phyloP scores from a whole-genome alignment of 2,888 invertebrate species.

The Nymphalis c-album region DNA sequence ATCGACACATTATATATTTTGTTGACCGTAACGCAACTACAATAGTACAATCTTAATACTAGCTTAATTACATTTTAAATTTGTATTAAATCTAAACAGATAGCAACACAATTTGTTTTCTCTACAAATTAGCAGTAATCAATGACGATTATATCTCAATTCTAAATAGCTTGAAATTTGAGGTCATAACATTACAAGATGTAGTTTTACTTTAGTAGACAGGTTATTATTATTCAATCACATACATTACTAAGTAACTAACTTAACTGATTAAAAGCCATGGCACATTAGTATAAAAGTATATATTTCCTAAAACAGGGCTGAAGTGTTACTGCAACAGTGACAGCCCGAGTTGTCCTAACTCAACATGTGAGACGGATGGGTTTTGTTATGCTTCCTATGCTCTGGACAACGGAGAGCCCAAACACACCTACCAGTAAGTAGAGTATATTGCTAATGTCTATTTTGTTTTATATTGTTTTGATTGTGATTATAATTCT shows the following conservation, averaged over 20 bases:
- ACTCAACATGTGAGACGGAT: conserved; percentile 93
- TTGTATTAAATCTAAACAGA: not conserved
- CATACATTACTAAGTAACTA: too few species aligned
- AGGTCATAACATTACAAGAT: too few species aligned
- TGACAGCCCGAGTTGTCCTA: conserved; percentile 87
- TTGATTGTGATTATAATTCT: conserved; percentile 15
- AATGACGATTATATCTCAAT: too few species aligned
- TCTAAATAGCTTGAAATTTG: too few species aligned
- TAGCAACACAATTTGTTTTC: too few species aligned
- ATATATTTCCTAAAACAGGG: conserved; percentile 12
- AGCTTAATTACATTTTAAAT: not conserved
- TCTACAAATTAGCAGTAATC: too few species aligned
- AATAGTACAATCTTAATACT: not conserved
- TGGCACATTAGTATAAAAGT: not conserved
- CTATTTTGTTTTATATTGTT: conserved; percentile 1
- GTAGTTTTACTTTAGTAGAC: too few species aligned
- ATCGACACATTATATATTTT: conserved; percentile 3
- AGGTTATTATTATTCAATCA: too few species aligned
- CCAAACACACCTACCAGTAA: conserved; percentile 90
- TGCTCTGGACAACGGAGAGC: conserved; percentile 82
- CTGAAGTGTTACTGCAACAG: conserved; percentile 94
- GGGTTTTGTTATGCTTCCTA: conserved; percentile 94
- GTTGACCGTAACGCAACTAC: not conserved
- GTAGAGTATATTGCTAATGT: conserved; percentile 47
- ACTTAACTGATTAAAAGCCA: too few species aligned